Percentiles rank a stretch among this genome's conserved stretches.
Conservation (phyloP, 2,797 vertebrate genomes). For the Novumbra hubbsi region DNA sequence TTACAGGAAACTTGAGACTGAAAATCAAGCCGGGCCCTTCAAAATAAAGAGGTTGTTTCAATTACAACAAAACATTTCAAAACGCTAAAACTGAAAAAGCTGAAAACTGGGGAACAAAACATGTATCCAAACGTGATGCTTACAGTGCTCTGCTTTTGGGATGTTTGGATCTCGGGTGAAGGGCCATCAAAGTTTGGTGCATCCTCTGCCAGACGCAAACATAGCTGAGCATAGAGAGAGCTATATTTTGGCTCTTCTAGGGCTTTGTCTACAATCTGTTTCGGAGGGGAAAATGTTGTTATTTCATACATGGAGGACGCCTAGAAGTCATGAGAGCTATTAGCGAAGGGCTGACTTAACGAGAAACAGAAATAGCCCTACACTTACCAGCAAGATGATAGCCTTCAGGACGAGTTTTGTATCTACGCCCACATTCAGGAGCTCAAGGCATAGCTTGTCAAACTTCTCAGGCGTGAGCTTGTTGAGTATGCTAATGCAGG, state of each 20-base stretch:
- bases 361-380: neutral
- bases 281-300: neutral
- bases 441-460: constrained; percentile 99
- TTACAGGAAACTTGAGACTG: neutral
- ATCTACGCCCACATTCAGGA: constrained; percentile 99
- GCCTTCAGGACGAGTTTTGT: constrained; percentile 99
- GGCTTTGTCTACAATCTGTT: constrained; percentile 99
- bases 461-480: constrained; percentile 99
- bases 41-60: neutral
- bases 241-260: constrained; percentile 99
- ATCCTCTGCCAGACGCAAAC: constrained; percentile 99
- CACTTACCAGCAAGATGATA: constrained; percentile 98
- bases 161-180: constrained; percentile 93
- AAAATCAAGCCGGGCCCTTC: neutral
- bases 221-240: constrained; percentile 99
- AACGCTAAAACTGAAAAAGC: neutral
- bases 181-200: constrained; percentile 99
- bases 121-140: constrained; percentile 44
- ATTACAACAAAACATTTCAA: neutral
- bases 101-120: neutral
- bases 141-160: constrained; percentile 99
- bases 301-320: constrained; percentile 18
- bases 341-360: constrained; percentile 11
- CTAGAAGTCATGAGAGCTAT: constrained; percentile 17
- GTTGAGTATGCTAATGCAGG: constrained; percentile 93